phyloP scores from a whole-genome alignment of 2,113 vertebrate species.

The Alectura lathami region DNA sequence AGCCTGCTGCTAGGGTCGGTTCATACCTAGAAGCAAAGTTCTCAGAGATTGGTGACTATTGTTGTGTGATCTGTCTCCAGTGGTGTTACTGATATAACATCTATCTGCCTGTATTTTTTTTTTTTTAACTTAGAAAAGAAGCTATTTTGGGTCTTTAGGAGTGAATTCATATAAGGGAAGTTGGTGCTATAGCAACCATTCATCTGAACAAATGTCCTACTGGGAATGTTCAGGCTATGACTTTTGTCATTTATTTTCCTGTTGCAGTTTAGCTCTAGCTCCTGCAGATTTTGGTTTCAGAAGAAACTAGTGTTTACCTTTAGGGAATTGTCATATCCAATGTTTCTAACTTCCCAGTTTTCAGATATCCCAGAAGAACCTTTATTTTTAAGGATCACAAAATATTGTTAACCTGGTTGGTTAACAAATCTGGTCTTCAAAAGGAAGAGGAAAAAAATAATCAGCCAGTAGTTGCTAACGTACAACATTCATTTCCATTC shows the following conservation, averaged over 20 bases:
- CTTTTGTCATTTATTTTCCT: neutral
- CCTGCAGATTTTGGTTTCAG: neutral
- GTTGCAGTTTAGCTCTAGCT: neutral
- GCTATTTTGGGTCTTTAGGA: neutral
- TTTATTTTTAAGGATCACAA: neutral
- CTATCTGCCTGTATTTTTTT: neutral
- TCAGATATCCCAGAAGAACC: neutral
- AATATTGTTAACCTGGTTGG: neutral
- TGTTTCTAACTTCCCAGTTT: neutral
- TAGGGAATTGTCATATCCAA: neutral
- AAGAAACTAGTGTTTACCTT: neutral
- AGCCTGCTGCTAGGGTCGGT: neutral
- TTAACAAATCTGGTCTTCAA: neutral
- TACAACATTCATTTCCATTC: neutral
- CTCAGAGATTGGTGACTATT: neutral
- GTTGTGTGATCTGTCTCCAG: neutral
- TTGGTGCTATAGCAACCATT: slow-evolving; percentile 34
- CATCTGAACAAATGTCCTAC: neutral
- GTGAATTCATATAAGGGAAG: neutral
- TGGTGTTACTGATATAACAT: neutral
- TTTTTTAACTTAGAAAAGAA: neutral
- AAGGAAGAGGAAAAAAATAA: neutral
- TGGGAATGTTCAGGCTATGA: neutral
- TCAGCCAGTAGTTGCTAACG: neutral
- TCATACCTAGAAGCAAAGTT: neutral